A percentile compares a stretch with the other conserved stretches of the same genome.
Evolutionary conservation across 2,797 vertebrate species (phyloP).

Genomic region (Uromys caudimaculatus): DNA sequence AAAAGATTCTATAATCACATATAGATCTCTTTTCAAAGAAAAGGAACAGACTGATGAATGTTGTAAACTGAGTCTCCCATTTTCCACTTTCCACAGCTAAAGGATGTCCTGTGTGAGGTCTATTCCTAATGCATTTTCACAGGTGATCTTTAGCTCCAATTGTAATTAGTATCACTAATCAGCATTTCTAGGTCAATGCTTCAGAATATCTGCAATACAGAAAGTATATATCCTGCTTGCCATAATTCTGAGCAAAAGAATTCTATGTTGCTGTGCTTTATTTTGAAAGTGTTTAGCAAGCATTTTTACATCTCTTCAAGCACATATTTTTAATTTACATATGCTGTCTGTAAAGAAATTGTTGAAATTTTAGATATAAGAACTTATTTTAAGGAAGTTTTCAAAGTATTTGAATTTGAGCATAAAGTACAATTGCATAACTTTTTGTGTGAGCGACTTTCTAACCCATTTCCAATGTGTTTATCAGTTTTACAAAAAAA

Average conservation of each 20-base stretch:
- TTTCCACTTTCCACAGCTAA: too few species aligned
- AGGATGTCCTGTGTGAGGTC: background rate
- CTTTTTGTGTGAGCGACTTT: background rate
- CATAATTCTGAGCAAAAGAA: background rate
- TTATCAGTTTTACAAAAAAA: background rate
- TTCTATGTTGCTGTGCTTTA: background rate
- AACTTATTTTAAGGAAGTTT: background rate
- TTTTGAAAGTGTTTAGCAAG: background rate
- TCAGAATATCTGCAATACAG: background rate
- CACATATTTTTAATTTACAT: background rate
- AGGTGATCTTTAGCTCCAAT: background rate
- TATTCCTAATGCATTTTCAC: background rate
- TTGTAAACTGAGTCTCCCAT: background rate
- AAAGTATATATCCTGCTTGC: background rate
- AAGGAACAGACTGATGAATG: background rate
- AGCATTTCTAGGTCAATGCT: background rate
- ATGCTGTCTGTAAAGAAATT: background rate
- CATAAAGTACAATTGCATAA: background rate
- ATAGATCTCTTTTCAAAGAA: background rate
- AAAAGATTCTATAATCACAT: background rate
- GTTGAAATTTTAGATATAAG: background rate
- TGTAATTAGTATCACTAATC: background rate
- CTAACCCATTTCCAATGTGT: background rate
- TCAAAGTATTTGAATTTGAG: background rate
- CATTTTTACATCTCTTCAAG: background rate